These are phyloP conservation scores for Formicarius rufipectus DNA, from an alignment of 2,113 vertebrate genomes.

Conservation along the genomic window DNA sequence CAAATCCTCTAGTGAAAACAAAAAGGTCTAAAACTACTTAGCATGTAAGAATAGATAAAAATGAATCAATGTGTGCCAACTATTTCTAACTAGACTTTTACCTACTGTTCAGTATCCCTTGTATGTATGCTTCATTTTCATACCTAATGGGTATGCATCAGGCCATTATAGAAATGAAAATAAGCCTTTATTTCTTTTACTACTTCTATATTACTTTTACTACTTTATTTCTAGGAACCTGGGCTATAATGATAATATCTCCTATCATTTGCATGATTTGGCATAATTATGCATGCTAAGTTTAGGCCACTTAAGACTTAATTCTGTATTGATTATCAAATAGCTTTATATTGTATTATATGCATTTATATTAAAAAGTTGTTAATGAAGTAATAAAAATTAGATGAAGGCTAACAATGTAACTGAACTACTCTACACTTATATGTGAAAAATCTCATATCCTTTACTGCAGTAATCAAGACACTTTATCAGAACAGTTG, in stretches of 20 bases:
- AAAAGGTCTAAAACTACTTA: background rate
- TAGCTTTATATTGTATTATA: background rate
- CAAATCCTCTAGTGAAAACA: background rate
- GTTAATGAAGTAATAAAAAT: background rate
- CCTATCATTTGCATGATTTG: background rate
- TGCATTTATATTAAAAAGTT: background rate
- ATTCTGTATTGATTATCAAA: background rate
- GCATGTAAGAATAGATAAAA: background rate
- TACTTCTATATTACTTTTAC: too few species aligned
- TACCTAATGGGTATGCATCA: background rate
- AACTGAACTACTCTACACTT: background rate
- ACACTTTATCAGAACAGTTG: background rate
- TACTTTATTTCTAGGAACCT: background rate
- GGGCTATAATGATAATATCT: background rate
- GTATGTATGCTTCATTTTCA: background rate
- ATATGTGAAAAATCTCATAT: background rate
- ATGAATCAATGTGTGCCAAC: background rate
- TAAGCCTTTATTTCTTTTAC: too few species aligned
- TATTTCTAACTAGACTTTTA: background rate
- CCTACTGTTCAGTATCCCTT: background rate
- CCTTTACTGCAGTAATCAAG: background rate
- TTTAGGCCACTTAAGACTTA: background rate
- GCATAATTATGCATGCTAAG: background rate
- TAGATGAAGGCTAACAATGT: background rate
- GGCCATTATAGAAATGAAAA: background rate